Percentiles rank a stretch among this genome's conserved stretches.
phyloP scores from a whole-genome alignment of 2,888 invertebrate species.

The Sussaba pulchella region DNA sequence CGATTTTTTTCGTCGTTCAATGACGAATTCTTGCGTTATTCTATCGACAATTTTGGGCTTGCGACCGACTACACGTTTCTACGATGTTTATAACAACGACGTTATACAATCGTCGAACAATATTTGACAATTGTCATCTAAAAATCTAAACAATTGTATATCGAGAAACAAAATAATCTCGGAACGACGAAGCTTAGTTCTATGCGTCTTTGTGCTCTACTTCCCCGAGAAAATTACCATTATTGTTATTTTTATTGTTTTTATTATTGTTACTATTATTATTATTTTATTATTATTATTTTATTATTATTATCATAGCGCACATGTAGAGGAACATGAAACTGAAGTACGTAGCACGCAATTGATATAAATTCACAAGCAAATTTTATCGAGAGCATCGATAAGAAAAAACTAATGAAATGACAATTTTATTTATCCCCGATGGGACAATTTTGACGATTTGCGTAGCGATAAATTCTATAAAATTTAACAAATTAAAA shows the following conservation, averaged over 20 bases:
- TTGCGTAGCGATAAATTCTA: not conserved
- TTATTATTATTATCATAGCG: slow-evolving; percentile 45
- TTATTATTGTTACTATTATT: slow-evolving; percentile 30
- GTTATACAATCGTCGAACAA: slow-evolving; percentile 24
- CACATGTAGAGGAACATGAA: slow-evolving; percentile 48
- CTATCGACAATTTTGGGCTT: not conserved
- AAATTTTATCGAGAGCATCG: slow-evolving; percentile 3
- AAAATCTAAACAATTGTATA: not conserved
- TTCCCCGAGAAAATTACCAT: slow-evolving; percentile 7
- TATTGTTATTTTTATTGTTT: no score
- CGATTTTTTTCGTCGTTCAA: not conserved
- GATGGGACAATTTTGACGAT: not conserved
- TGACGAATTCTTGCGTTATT: no score
- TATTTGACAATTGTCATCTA: slow-evolving; percentile 6
- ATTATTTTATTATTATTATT: no score
- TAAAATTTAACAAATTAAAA: no score
- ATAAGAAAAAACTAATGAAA: slow-evolving; percentile 1
- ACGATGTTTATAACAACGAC: no score
- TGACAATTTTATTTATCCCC: not conserved
- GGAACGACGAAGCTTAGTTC: slow-evolving; percentile 1
- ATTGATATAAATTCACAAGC: not conserved
- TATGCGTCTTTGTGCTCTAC: slow-evolving; percentile 47
- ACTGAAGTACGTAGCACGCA: slow-evolving; percentile 32
- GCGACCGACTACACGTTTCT: not conserved
- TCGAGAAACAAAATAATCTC: not conserved